Conservation (phyloP, 2,888 invertebrate species). For the Muschampia plurimacula region DNA sequence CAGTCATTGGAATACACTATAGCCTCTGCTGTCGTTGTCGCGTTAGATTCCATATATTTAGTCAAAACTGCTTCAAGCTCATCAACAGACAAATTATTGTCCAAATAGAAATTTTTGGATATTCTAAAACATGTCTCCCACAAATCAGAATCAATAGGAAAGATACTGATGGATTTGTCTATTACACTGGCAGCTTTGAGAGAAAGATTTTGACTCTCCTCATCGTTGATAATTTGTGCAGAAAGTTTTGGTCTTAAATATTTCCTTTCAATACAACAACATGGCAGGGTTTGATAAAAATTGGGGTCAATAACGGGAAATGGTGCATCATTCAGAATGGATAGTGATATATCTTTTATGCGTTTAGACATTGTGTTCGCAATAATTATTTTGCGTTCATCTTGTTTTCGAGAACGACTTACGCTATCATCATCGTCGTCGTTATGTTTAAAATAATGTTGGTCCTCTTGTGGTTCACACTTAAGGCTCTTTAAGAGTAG, state of each 20-base stretch:
- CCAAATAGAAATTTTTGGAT: slow-evolving; percentile 72
- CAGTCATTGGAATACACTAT: slow-evolving; percentile 80
- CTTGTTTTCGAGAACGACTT: slow-evolving; percentile 53
- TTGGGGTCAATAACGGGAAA: slow-evolving; percentile 62
- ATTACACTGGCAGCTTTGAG: slow-evolving; percentile 66
- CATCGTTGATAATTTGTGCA: slow-evolving; percentile 46
- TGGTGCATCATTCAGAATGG: slow-evolving; percentile 70
- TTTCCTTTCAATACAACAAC: slow-evolving; percentile 71
- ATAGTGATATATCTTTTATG: slow-evolving; percentile 72
- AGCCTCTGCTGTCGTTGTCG: slow-evolving; percentile 76
- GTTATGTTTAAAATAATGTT: slow-evolving; percentile 65
- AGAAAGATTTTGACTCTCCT: slow-evolving; percentile 58
- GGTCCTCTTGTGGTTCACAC: slow-evolving; percentile 51
- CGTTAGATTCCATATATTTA: slow-evolving; percentile 82
- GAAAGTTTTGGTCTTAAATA: slow-evolving; percentile 54
- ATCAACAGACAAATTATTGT: slow-evolving; percentile 71
- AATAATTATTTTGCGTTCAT: slow-evolving; percentile 65
- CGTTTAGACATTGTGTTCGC: slow-evolving; percentile 71
- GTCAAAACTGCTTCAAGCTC: slow-evolving; percentile 84
- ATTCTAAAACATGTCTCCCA: slow-evolving; percentile 77
- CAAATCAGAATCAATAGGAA: slow-evolving; percentile 68
- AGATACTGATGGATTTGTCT: slow-evolving; percentile 73
- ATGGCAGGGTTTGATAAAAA: slow-evolving; percentile 63
- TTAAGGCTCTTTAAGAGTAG: slow-evolving; percentile 66
- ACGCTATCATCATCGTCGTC: slow-evolving; percentile 47